Percentiles rank a stretch among this genome's conserved stretches.
Conservation (phyloP, 2,888 invertebrate genomes). For the Pristionchus maxplancki region DNA sequence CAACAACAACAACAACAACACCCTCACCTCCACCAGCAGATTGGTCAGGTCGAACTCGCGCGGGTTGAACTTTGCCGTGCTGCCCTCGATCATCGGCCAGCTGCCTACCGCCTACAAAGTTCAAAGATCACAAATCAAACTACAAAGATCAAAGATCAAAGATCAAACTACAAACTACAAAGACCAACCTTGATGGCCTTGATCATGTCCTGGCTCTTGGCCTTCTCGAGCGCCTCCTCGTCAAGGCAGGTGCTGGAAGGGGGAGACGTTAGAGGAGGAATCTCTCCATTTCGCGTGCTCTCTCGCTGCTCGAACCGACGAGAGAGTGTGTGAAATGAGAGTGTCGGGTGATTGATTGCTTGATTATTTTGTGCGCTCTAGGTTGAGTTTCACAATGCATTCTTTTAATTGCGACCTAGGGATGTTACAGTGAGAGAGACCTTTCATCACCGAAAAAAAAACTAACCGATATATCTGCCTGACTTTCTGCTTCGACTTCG, state of each 20-base stretch:
- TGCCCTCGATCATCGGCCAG: constrained; percentile 72
- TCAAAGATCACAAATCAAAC: constrained; percentile 26
- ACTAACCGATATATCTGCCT: constrained; percentile 47
- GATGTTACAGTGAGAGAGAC: neutral
- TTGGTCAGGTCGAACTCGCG: constrained; percentile 67
- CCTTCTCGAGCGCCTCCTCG: constrained; percentile 61
- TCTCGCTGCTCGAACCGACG: too few species aligned
- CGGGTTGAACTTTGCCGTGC: constrained; percentile 59
- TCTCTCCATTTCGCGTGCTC: neutral
- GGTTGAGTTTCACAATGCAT: neutral
- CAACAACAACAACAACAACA: too few species aligned
- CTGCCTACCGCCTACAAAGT: constrained; percentile 59
- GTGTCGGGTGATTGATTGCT: too few species aligned
- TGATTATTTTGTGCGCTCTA: too few species aligned
- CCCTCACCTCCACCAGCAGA: constrained; percentile 66
- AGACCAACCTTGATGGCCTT: constrained; percentile 61
- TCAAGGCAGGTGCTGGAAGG: constrained; percentile 71
- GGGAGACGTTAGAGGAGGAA: neutral
- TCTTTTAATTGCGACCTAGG: neutral
- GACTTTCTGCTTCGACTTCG: constrained; percentile 69
- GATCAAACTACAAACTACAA: constrained; percentile 32
- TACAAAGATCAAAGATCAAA: constrained; percentile 38
- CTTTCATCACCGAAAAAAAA: neutral
- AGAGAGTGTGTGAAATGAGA: too few species aligned
- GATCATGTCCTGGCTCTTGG: constrained; percentile 66